Base-by-base conservation (phyloP, 2,888 invertebrate species). In the Drosophila neotestacea region DNA sequence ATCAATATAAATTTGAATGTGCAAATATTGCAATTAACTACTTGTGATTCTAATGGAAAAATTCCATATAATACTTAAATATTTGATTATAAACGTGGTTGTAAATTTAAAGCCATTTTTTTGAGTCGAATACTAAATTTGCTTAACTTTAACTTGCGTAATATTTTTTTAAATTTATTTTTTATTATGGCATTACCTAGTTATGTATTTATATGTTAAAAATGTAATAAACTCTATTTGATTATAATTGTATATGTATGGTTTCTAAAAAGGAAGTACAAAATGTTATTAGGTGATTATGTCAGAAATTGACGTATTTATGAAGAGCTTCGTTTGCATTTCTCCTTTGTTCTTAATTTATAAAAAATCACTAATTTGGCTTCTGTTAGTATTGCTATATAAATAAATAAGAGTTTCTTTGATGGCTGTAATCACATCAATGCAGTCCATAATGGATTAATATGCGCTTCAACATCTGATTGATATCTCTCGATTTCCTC, bases 281-380 rank as follows among this genome's bases (percentile, higher is more conserved):
- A 84, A 77, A 74, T 70, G 61, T 68, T 66, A 59, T 66, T 50
- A 68, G 39, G 72, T 85, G 87, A 85, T 85, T 84, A 85, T 85
- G 84, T 79, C 81, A 76, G 73, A 71, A 85, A 87, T 85, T 85
- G 87, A 84, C 84, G 62, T 79, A 77, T 65, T 64, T 63, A 61
- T 68, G 56, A 32, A 51, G 58, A 66, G 73, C 54, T 51, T 54
- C 34, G 39, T 42, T 41, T 36, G 13, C 30, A 38, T 30, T 50
- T 54, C 69, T 56, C 51, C 41, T 56, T 68, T 60, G 46, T 54
- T 70, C 67, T 77, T 77, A 81, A 61, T 76, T 52, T 42, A 60
- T 69, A 79, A 74, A 84, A 77, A 81, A 86, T 84, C 85, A 84
- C 87, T 85, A 87, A 71, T 85, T 85, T 85, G 87, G 87, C 87